phyloP scores from a whole-genome alignment of 2,113 vertebrate species.

The Xiphophorus maculatus region DNA sequence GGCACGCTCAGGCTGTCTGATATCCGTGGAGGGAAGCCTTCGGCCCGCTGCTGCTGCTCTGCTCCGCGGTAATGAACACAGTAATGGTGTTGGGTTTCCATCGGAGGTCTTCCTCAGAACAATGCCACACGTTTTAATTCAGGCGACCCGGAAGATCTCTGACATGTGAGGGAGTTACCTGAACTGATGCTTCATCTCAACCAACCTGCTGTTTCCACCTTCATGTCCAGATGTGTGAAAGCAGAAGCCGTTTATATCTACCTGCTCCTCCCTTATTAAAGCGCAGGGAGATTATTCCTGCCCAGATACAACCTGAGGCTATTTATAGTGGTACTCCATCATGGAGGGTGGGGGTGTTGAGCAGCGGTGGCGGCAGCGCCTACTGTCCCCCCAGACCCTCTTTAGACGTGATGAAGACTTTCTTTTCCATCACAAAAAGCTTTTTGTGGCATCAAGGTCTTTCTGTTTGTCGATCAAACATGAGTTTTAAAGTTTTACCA shows the following conservation, averaged over 20 bases:
- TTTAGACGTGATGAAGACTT: neutral
- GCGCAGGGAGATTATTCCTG: slow-evolving; percentile 9
- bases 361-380: slow-evolving; percentile 30
- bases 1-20: slow-evolving; percentile 53
- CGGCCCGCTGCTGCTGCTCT: slow-evolving; percentile 22
- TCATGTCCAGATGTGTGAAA: too few relatives aligned
- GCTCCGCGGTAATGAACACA: slow-evolving; percentile 23
- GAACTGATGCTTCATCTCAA: too few relatives aligned
- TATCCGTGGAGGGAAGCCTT: slow-evolving; percentile 36
- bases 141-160: too few relatives aligned
- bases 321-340: slow-evolving; percentile 32
- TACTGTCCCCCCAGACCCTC: slow-evolving; percentile 3
- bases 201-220: too few relatives aligned
- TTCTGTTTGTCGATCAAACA: neutral
- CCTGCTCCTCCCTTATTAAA: neutral
- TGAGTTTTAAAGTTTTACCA: neutral
- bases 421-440: neutral
- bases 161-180: too few relatives aligned
- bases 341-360: slow-evolving; percentile 14
- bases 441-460: neutral
- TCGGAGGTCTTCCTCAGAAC: neutral
- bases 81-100: slow-evolving; percentile 13
- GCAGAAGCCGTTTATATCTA: neutral
- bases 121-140: too few relatives aligned
- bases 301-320: slow-evolving; percentile 50